Evolutionary conservation across 2,888 invertebrate species (phyloP), one percentile per base, ranked within the genome.

Genomic region (Seira ritae): DNA sequence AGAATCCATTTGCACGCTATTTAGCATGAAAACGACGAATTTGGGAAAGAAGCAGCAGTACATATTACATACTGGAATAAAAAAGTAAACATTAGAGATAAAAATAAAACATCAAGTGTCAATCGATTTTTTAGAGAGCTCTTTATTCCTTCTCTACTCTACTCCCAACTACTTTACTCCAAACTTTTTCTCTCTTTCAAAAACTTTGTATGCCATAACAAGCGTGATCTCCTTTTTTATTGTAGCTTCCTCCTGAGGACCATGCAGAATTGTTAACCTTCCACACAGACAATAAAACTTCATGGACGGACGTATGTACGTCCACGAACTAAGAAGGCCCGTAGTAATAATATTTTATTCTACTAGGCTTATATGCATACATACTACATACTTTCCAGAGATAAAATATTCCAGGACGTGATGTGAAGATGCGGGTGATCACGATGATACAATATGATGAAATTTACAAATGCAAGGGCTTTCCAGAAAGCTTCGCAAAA

Each of bases 11-110:
- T 55, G 24, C 70, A 72, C 69, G 62, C n/a, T 67, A 66, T 60
- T 31, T 62, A n/a, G 22, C 23, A 69, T 42, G 42, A 42, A 12
- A 42, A 42, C 42, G 42, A 42, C n/a, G n/a, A n/a, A n/a, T n/a
- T n/a, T n/a, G n/a, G n/a, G n/a, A n/a, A n/a, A n/a, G n/a, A n/a
- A n/a, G n/a, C n/a, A n/a, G n/a, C n/a, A n/a, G n/a, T n/a, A n/a
- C n/a, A n/a, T n/a, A n/a, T n/a, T n/a, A n/a, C n/a, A n/a, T n/a
- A n/a, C n/a, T n/a, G n/a, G n/a, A n/a, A n/a, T n/a, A n/a, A 90
- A 90, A 87, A 80, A 81, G 19, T 67, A 10, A 70, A 10, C n/a
- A 42, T 37, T 31, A n/a, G 87, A 84, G 42, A 42, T 42, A 42
- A 42, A 42, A 42, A 42, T 42, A 42, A 42, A 42, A 42, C 42